These are phyloP conservation scores for Bettongia penicillata DNA, from an alignment of 2,113 vertebrate species.

Conservation along the genomic window DNA sequence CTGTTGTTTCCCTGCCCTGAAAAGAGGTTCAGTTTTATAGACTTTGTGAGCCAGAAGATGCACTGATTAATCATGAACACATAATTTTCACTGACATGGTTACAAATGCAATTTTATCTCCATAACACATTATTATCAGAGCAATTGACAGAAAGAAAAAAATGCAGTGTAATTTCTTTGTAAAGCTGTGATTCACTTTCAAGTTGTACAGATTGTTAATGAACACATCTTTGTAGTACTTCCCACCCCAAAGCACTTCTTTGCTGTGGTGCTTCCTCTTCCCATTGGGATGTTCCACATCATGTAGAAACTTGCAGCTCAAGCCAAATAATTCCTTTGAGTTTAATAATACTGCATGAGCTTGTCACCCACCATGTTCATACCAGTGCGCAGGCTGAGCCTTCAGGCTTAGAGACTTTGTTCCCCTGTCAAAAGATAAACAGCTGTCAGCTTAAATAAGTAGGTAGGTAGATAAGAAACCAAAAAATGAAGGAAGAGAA, in stretches of 20 bases:
- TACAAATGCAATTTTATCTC: slow-evolving; percentile 62
- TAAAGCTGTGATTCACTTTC: slow-evolving; percentile 47
- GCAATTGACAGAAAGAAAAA: slow-evolving; percentile 6
- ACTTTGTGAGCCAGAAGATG: slow-evolving; percentile 6
- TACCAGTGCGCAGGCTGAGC: slow-evolving; percentile 33
- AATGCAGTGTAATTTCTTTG: slow-evolving; percentile 11
- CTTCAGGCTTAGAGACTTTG: slow-evolving; percentile 45
- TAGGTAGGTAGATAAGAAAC: slow-evolving; percentile 50
- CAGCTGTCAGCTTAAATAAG: slow-evolving; percentile 31
- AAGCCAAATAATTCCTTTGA: slow-evolving; percentile 38
- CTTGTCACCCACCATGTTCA: slow-evolving; percentile 25
- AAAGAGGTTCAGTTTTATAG: slow-evolving; percentile 1
- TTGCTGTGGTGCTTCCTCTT: slow-evolving; percentile 31
- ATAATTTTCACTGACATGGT: slow-evolving; percentile 39
- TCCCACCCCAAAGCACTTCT: slow-evolving; percentile 12
- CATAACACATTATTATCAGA: slow-evolving; percentile 42
- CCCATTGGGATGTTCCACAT: not conserved
- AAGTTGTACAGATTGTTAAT: slow-evolving; percentile 34
- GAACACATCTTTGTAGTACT: not conserved
- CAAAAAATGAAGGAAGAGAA: not conserved
- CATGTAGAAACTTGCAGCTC: slow-evolving; percentile 41
- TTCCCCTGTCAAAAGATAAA: slow-evolving; percentile 43
- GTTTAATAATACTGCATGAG: slow-evolving; percentile 39
- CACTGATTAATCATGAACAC: slow-evolving; percentile 48
- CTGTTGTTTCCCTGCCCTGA: not conserved